Evolutionary conservation across 2,113 vertebrate genomes (phyloP).

Genomic region (Pica pica): DNA sequence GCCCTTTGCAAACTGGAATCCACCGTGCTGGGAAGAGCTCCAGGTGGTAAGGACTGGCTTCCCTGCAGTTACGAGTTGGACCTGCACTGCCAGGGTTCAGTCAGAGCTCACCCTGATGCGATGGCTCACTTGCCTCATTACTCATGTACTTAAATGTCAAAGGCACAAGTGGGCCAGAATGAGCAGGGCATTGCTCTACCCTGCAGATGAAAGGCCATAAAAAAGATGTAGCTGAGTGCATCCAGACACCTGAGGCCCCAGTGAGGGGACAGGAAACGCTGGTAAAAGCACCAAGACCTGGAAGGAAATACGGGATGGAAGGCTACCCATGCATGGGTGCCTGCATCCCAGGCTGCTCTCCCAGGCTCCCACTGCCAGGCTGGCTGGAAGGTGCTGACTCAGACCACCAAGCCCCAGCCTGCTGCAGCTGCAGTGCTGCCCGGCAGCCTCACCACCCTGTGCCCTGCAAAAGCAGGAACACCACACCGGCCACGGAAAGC

Average conservation of each 20-base stretch:
- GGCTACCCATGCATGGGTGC: accelerated
- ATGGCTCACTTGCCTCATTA: neutral
- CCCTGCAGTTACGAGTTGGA: neutral
- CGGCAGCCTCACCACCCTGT: accelerated
- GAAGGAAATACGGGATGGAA: neutral
- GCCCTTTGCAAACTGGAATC: neutral
- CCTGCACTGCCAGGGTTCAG: neutral
- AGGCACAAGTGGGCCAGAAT: neutral
- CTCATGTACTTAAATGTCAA: neutral
- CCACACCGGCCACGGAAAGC: accelerated
- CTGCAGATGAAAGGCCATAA: neutral
- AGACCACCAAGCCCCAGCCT: neutral
- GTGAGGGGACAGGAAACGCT: neutral
- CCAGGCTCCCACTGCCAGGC: accelerated
- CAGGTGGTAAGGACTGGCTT: neutral
- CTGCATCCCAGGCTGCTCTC: neutral
- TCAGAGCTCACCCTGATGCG: neutral
- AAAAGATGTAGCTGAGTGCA: accelerated
- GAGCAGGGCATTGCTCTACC: neutral
- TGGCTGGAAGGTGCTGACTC: neutral
- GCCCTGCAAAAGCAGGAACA: neutral
- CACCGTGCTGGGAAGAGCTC: neutral
- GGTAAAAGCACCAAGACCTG: neutral
- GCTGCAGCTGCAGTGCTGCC: neutral
- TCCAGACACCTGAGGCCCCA: neutral